These are phyloP conservation scores for Butorides virescens DNA, from an alignment of 2,113 vertebrate species.

Conservation along the genomic window DNA sequence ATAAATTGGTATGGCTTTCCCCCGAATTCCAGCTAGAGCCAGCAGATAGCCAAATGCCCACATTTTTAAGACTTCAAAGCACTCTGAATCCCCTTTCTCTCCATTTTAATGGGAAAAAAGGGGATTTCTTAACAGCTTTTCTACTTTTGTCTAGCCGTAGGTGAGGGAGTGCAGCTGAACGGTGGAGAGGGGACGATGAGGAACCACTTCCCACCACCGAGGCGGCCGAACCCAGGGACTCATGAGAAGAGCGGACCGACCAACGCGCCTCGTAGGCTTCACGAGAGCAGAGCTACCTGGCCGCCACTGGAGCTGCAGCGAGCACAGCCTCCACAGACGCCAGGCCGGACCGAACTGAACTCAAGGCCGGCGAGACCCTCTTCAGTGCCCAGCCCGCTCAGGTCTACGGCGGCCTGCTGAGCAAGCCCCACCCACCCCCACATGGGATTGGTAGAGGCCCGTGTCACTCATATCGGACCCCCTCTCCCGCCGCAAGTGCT, in stretches of 20 bases:
- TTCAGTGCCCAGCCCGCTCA: not conserved
- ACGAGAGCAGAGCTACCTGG: not conserved
- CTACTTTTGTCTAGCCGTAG: fast-evolving
- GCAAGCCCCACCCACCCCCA: fast-evolving
- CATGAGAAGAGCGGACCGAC: fast-evolving
- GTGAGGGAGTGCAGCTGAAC: not conserved
- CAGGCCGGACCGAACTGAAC: fast-evolving
- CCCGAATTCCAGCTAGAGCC: not conserved
- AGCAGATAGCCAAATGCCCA: not conserved
- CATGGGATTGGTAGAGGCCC: fast-evolving
- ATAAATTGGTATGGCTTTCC: not conserved
- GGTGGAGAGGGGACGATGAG: fast-evolving
- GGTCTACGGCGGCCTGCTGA: fast-evolving
- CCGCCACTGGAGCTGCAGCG: fast-evolving
- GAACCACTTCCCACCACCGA: fast-evolving
- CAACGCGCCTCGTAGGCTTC: fast-evolving
- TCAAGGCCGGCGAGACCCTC: fast-evolving
- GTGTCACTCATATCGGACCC: not conserved
- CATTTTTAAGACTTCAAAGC: not conserved
- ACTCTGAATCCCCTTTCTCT: not conserved
- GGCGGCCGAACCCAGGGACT: fast-evolving
- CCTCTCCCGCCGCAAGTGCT: not conserved
- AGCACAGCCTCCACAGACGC: fast-evolving
- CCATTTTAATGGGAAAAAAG: fast-evolving
- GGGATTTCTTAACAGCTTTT: not conserved